Evolutionary conservation across 2,888 invertebrate genomes (phyloP).

Genomic region (Drosophila cracens): DNA sequence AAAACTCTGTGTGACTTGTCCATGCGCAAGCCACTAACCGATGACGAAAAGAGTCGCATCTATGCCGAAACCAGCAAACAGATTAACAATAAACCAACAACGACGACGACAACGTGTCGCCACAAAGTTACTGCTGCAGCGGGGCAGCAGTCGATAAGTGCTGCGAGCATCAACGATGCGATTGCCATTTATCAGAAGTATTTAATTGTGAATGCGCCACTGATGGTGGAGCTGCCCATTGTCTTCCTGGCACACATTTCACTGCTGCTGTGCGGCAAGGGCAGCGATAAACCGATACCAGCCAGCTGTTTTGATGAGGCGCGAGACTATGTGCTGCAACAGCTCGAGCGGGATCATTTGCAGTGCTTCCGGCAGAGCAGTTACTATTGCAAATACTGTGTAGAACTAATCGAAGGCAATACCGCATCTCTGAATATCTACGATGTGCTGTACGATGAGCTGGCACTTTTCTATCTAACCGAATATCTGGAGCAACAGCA

Average conservation of each 20-base stretch:
- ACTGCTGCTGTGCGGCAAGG: constrained; percentile 77
- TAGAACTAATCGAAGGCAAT: constrained; percentile 88
- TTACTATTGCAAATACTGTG: constrained; percentile 96
- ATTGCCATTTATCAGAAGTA: constrained; percentile 85
- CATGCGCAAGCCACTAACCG: constrained; percentile 84
- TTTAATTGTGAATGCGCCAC: constrained; percentile 81
- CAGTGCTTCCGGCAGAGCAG: constrained; percentile 93
- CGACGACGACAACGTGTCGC: constrained; percentile 2
- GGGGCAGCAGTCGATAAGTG: constrained; percentile 50
- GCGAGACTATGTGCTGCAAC: constrained; percentile 88
- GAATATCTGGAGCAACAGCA: constrained; percentile 97
- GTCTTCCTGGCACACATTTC: constrained; percentile 83
- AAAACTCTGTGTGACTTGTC: constrained; percentile 83
- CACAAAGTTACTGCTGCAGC: constrained; percentile 34
- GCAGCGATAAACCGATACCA: constrained; percentile 64
- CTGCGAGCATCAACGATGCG: constrained; percentile 83
- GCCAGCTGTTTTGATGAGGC: constrained; percentile 90
- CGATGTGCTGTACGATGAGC: constrained; percentile 96
- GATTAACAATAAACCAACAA: constrained; percentile 42
- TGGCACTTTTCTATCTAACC: constrained; percentile 96
- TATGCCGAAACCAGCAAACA: constrained; percentile 84
- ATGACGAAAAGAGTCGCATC: constrained; percentile 84
- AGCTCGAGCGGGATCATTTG: constrained; percentile 91
- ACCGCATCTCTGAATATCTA: constrained; percentile 86
- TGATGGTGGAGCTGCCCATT: constrained; percentile 82